Base-by-base conservation (phyloP, 2,888 invertebrate genomes). In the Caenorhabditis becei region DNA sequence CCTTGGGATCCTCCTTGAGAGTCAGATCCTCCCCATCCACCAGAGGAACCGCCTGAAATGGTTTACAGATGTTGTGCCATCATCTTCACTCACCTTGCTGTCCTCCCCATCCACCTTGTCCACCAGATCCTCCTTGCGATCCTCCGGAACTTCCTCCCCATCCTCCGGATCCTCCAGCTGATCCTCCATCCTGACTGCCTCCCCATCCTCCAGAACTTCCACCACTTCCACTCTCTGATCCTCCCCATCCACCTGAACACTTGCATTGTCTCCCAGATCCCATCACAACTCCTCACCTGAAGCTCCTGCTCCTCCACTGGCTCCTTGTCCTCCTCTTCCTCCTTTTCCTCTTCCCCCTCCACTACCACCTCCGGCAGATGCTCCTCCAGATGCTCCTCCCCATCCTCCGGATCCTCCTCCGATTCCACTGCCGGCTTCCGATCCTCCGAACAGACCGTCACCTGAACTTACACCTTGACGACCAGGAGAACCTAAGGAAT, bases 401-500 rank as follows among this genome's bases (percentile, higher is more conserved):
- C 71, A 71, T 44, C 62, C 71, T 2, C 71, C 71, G 1, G n/a
- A 23, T 10, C 24, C 37, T 16, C 61, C 70, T 18, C 70, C 70
- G 24, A 70, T 51, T 26, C 71, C 71, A 41, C 49, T 51, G 1
- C 74, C 74, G 14, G 74, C 74, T 8, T 74, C 66, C 2, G 65
- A 49, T 18, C 74, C 74, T 1, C 74, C 74, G 66, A 74, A 74
- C 11, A 74, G 65, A n/a, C 72, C 63, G 47, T 65, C 65, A 49
- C 63, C 63, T 66, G 65, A 74, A 74, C 56, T 63, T 28, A 71
- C 32, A 26, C 72, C 72, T 63, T 63, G 62, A 44, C 56, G 72
- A 63, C 72, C 72, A 1, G 72, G 72, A 18, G 63, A 63, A 11
- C 72, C 72, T 72, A 62, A 23, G 16, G 32, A 59, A 3, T 1